Evolutionary conservation across 1,140 invertebrate genomes (phyloP).

Genomic region (Octopus bimaculoides): DNA sequence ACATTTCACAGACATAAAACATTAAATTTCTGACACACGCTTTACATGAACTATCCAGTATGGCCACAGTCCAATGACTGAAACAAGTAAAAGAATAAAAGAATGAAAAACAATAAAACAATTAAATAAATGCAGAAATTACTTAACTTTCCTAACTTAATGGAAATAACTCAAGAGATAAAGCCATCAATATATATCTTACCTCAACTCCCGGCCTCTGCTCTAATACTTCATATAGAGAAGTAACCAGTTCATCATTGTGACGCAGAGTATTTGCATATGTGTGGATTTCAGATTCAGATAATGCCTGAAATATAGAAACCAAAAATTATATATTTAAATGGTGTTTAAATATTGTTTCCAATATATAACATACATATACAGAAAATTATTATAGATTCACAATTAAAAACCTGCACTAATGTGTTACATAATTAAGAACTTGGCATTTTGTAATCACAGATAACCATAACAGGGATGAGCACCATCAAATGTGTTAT

Average conservation of each 20-base stretch:
- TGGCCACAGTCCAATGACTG: too few relatives aligned
- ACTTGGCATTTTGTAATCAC: background rate
- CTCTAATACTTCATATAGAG: constrained; percentile 69
- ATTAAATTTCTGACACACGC: too few relatives aligned
- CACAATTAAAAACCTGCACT: background rate
- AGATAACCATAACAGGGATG: background rate
- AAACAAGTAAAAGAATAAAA: too few relatives aligned
- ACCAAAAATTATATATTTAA: constrained; percentile 8
- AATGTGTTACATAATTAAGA: background rate
- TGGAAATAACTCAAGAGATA: too few relatives aligned
- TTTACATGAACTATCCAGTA: too few relatives aligned
- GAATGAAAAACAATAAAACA: too few relatives aligned
- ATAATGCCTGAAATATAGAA: constrained; percentile 58
- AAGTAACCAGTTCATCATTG: constrained; percentile 73
- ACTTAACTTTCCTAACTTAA: too few relatives aligned
- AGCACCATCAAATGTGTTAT: background rate
- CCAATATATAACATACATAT: background rate
- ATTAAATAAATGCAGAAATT: too few relatives aligned
- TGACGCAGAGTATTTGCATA: constrained; percentile 75
- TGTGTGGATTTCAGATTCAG: constrained; percentile 71
- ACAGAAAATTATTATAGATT: background rate
- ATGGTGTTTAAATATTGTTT: background rate
- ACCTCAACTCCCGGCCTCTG: constrained; percentile 66
- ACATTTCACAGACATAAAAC: too few relatives aligned
- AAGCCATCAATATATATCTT: constrained; percentile 42